Evolutionary conservation across 2,797 vertebrate genomes (phyloP).

Genomic region (Manis pentadactyla): DNA sequence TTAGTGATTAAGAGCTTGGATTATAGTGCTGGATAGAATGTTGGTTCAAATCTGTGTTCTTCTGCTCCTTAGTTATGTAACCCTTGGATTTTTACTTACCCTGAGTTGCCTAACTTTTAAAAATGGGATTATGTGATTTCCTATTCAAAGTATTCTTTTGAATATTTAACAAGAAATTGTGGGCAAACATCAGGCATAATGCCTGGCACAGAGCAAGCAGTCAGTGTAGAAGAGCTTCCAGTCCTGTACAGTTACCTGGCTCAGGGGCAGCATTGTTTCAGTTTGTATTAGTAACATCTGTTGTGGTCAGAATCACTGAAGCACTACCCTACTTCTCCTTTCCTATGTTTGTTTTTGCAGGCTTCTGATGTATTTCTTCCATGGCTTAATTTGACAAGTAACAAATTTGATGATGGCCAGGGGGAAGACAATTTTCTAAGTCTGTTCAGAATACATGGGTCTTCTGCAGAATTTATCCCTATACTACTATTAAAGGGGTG

Average conservation of each 20-base stretch:
- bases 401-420: not conserved
- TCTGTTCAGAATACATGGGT: not conserved
- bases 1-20: not conserved
- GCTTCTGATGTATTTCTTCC: slow-evolving; percentile 1
- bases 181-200: not conserved
- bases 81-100: not conserved
- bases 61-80: not conserved
- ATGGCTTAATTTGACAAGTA: slow-evolving; percentile 12
- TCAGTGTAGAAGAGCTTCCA: not conserved
- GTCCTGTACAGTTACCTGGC: not conserved
- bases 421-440: not conserved
- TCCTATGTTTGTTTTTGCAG: not conserved
- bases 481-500: not conserved
- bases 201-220: not conserved
- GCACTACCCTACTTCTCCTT: not conserved
- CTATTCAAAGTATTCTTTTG: not conserved
- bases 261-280: not conserved
- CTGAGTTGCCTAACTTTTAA: not conserved
- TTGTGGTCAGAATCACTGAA: not conserved
- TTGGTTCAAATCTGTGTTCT: not conserved
- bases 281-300: not conserved
- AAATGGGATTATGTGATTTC: not conserved
- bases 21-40: not conserved
- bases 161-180: slow-evolving; percentile 8
- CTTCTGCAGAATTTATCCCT: not conserved